Base-by-base conservation (phyloP, 2,888 invertebrate species). In the Lathronympha strigana region DNA sequence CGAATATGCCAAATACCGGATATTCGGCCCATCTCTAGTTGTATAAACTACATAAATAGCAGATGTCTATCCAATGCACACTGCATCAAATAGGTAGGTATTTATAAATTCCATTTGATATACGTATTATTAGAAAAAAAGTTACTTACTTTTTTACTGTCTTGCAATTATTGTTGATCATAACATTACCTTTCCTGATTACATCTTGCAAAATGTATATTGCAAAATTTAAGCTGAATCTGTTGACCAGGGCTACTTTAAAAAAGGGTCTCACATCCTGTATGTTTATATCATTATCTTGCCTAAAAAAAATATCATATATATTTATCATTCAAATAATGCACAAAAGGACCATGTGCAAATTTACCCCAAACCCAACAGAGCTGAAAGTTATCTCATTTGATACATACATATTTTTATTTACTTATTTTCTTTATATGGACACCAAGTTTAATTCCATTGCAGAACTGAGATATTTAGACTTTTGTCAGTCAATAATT, bases 181-280 rank as follows among this genome's bases (percentile, higher is more conserved):
- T 55, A 43, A 69, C 67, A 67, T 72, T 70, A 19, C 76, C 75
- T 67, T 72, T 75, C 25, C 64, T 73, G n/a, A 87, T 68, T 15
- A 84, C 67, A 21, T 82, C 74, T 76, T 84, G 85, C 51, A 89
- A 69, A 57, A 84, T 75, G 58, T 71, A 69, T 63, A 87, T 73
- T n/a, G 80, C 75, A 68, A 82, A 86, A 68, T 79, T 84, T 68
- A 78, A 85, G 61, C 75, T 77, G 4, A 76, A 43, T 64, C 73
- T 79, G 67, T 70, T 75, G 17, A 74, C 66, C 19, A 80, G 73
- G 43, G 82, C 83, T 51, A 80, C 70, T 45, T 43, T 61, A 66
- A 82, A 84, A 45, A 86, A 79, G n/a, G 69, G 51, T 63, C 66
- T 71, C 0, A 80, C 67, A 72, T 84, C 82, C 68, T 77, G 72